Evolutionary conservation across 2,113 vertebrate species (phyloP).

Genomic region (Xenopus laevis): DNA sequence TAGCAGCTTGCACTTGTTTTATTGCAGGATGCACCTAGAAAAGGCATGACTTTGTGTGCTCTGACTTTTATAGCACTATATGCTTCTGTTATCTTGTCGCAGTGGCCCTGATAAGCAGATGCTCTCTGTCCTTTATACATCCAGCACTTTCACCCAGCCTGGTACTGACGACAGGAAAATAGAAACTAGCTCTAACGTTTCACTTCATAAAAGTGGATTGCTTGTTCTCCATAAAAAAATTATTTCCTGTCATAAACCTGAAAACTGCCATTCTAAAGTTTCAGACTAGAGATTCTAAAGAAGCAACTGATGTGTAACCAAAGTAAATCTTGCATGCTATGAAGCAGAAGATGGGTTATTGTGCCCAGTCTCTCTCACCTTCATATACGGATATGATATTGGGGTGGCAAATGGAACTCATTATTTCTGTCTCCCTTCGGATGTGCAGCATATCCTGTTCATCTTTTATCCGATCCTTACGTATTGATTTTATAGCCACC

Average conservation of each 20-base stretch:
- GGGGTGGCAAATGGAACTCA: slow-evolving; percentile 93
- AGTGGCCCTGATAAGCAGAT: slow-evolving; percentile 20
- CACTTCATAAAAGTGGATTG: not conserved
- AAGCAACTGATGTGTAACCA: too few relatives aligned
- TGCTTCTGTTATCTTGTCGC: not conserved
- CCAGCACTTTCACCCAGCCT: slow-evolving; percentile 7
- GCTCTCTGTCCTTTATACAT: slow-evolving; percentile 3
- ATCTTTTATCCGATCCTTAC: slow-evolving; percentile 91
- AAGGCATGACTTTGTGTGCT: too few relatives aligned
- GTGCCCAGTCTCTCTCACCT: slow-evolving; percentile 65
- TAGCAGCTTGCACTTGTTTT: too few relatives aligned
- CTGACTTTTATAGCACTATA: not conserved
- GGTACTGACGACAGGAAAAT: not conserved
- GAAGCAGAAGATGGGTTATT: too few relatives aligned
- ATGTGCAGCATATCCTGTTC: slow-evolving; percentile 92
- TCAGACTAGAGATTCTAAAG: too few relatives aligned
- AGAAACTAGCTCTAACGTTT: not conserved
- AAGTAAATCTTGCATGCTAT: too few relatives aligned
- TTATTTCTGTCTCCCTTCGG: slow-evolving; percentile 94
- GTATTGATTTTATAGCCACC: slow-evolving; percentile 96
- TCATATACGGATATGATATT: slow-evolving; percentile 94
- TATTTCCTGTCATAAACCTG: too few relatives aligned
- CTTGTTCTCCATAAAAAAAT: too few relatives aligned
- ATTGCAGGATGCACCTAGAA: too few relatives aligned
- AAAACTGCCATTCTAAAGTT: too few relatives aligned